Evolutionary conservation across 2,888 invertebrate genomes (phyloP).

Genomic region (Synanthedon vespiformis): DNA sequence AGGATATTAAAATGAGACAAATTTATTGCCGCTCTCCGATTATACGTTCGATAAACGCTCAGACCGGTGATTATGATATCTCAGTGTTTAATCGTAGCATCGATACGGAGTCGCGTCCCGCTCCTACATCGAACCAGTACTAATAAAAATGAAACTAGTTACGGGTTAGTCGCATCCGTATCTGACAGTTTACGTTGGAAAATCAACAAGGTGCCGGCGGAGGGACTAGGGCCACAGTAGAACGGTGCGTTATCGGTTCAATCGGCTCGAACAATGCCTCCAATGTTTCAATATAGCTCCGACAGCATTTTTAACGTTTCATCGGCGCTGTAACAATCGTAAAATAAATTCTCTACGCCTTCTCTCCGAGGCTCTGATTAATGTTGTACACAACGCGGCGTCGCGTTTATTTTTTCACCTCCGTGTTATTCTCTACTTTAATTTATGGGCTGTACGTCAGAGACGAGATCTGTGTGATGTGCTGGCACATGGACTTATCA

Average conservation of each 20-base stretch:
- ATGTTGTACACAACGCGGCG: conserved; percentile 60
- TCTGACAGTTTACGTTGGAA: conserved; percentile 63
- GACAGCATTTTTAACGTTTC: conserved; percentile 70
- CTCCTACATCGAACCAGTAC: conserved; percentile 64
- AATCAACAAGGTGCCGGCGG: conserved; percentile 61
- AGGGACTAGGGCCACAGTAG: conserved; percentile 23
- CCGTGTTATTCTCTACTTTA: conserved; percentile 53
- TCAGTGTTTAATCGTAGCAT: conserved; percentile 61
- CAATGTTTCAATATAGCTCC: conserved; percentile 66
- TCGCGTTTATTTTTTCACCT: conserved; percentile 57
- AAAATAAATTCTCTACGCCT: conserved; percentile 69
- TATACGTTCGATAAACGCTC: conserved; percentile 65
- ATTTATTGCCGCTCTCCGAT: conserved; percentile 65
- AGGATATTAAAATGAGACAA: conserved; percentile 68
- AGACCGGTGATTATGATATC: conserved; percentile 71
- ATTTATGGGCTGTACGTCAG: conserved; percentile 48
- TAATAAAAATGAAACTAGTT: conserved; percentile 68
- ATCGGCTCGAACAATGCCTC: conserved; percentile 63
- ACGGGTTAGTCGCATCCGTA: conserved; percentile 47
- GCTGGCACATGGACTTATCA: conserved; percentile 7
- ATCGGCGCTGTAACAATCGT: conserved; percentile 67
- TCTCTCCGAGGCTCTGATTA: conserved; percentile 62
- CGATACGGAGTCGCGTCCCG: conserved; percentile 63
- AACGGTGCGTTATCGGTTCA: conserved; percentile 59
- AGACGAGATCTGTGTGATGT: conserved; percentile 17